Base-by-base conservation (phyloP, 37 sponge, comb jelly and placozoan genomes). In the Ephydatia muelleri region DNA sequence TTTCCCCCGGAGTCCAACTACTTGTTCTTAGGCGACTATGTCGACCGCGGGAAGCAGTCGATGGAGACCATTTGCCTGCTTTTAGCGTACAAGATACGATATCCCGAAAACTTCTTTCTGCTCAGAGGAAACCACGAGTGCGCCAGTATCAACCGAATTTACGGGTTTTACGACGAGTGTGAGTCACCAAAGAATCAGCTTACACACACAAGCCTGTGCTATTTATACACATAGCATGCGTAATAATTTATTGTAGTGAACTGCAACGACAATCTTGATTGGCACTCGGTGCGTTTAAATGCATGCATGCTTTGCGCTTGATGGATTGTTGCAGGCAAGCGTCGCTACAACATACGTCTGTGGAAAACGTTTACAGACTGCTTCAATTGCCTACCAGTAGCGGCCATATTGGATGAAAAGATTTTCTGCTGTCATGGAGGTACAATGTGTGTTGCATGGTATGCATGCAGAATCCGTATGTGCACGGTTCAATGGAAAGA, bases 101-200 rank as follows among this genome's bases (percentile, higher is more conserved):
- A 98, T 47, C 96, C 96, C 9, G 99, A 98, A 83, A 98, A 98
- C 76, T 98, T 98, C 91, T 98, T 98, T 83, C 93, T 98, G 66
- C 84, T 98, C 30, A 80, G 99, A 68, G 99, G 99, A 16, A 98
- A 98, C n/a, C n/a, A n/a, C n/a, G n/a, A n/a, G n/a, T n/a, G n/a
- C n/a, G n/a, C n/a, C n/a, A n/a, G n/a, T n/a, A 96, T 98, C 81
- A 98, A 98, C 78, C 86, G 99, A 76, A 98, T 98, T 84, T 98
- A 98, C 70, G 99, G 99, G n/a, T 98, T 98, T 82, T 98, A 92
- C 40, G 99, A 98, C 84, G 99, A 98, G 84, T 98, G 99, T 98
- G 57, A 96, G 96, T 89, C 14, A 13, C 19, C 21, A 28, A 26
- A 26, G 21, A 28, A 26, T 71, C 21, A 14, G 21, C n/a, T n/a